Base-by-base conservation (phyloP, 2,888 invertebrate genomes). In the Spisula solida region DNA sequence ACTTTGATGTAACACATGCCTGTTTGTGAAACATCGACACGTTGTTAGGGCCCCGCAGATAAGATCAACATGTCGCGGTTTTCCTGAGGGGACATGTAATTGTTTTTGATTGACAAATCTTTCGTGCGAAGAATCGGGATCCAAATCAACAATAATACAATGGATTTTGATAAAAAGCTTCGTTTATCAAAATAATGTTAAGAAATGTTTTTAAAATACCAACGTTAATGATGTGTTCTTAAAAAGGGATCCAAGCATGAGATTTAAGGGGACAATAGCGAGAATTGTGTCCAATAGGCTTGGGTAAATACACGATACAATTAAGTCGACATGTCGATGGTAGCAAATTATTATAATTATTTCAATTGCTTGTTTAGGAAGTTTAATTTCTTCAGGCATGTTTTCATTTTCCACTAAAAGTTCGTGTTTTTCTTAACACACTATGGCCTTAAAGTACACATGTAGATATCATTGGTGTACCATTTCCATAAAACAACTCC, bases 131-230 rank as follows among this genome's bases (percentile, higher is more conserved):
- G 60, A n/a, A 25, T 66, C 25, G 14, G 25, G 25, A n/a, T 66
- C 25, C 20, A 66, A 66, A n/a, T n/a, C 20, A 66, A 20, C 20
- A 25, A 25, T 25, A 66, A 10, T 66, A 66, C 60, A 66, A 66
- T 66, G 60, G 60, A 12, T 20, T 66, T 66, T 66, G 60, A 66
- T 25, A n/a, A 66, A 66, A 66, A 25, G n/a, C 51, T 66, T 66
- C 60, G 60, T 66, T 66, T 66, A 66, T 66, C 60, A 66, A 66
- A 66, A 66, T 66, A 66, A 66, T 66, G n/a, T 66, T 66, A n/a
- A 66, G 60, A 66, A 66, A 66, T 66, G 25, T 66, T 66, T 66
- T 66, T 66, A 10, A 66, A 66, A 66, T 66, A 66, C 25, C 60
- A 66, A 25, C 60, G n/a, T 25, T 66, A 66, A 66, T 66, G 60